Evolutionary conservation across 2,113 vertebrate species (phyloP), one percentile per base, ranked within the genome.

Genomic region (Hippopotamus amphibius): DNA sequence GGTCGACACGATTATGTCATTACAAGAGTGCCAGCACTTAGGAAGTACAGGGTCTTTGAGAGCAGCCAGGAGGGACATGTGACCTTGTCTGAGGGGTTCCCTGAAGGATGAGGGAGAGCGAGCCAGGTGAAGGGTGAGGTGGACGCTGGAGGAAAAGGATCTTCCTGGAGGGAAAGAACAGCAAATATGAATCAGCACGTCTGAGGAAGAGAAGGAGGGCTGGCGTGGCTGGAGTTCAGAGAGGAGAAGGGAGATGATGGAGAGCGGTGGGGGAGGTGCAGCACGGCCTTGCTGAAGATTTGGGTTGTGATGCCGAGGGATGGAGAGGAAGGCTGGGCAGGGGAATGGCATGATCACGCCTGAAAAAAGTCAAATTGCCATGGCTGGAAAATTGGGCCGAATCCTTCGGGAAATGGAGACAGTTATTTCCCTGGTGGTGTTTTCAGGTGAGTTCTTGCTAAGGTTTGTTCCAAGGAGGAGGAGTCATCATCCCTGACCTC

Each of bases 1-100:
- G 0, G 19, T 16, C 6, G 9, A 24, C n/a, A n/a, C 1, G 3
- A 0, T 37, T 4, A 28, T 30, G n/a, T 43, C 21, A n/a, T 28
- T 37, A 10, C n/a, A 19, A 0, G 17, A 22, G 24, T 41, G 37
- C n/a, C 12, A 19, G 7, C 14, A 24, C 28, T 71, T 30, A 72
- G n/a, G 26, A 68, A 50, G 74, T 13, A 24, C 9, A 21, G 21
- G 26, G 5, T 12, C 24, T 21, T 4, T 1, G 46, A 41, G 30
- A 30, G 19, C 80, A 71, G 43, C 30, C 53, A 6, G 7, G 3
- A 12, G 37, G 21, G 4, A 7, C 5, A 2, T 9, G 41, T 43
- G 57, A 19, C 24, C 21, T 41, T 24, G 16, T 57, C 37, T 50
- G 8, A 72, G 30, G 50, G 15, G 7, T 28, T 93, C 71, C 50